phyloP scores from a whole-genome alignment of 2,113 vertebrate species.

The Gracilinanus agilis region DNA sequence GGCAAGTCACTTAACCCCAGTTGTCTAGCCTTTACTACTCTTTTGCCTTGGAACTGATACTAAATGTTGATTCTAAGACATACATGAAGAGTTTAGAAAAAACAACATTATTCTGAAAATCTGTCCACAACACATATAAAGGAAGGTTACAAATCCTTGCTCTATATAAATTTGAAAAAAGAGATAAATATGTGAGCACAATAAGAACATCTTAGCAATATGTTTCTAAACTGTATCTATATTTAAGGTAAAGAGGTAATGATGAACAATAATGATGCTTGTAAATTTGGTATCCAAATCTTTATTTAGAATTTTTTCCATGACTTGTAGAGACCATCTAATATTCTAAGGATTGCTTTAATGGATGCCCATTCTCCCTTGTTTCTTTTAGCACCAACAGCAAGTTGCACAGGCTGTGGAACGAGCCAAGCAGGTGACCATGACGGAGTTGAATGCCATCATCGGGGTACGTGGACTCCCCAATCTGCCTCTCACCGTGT shows the following conservation, averaged over 20 bases:
- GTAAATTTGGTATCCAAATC: background rate
- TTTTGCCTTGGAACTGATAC: too few relatives aligned
- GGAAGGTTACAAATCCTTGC: background rate
- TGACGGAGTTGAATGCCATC: slow-evolving; percentile 99
- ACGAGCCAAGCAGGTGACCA: slow-evolving; percentile 98
- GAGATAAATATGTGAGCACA: background rate
- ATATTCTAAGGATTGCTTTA: fast-evolving
- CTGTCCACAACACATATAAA: background rate
- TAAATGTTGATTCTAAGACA: too few relatives aligned
- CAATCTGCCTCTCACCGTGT: slow-evolving; percentile 99
- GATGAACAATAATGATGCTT: background rate
- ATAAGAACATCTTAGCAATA: background rate
- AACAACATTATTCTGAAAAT: background rate
- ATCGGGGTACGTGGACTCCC: slow-evolving; percentile 99
- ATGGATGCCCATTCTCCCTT: fast-evolving
- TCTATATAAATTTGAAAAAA: background rate
- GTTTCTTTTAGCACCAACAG: slow-evolving; percentile 93
- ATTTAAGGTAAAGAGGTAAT: background rate
- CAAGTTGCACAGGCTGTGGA: slow-evolving; percentile 99
- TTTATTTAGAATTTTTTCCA: background rate
- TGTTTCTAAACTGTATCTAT: background rate
- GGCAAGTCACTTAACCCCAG: too few relatives aligned
- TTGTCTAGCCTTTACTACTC: too few relatives aligned
- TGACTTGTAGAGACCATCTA: fast-evolving
- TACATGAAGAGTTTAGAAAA: too few relatives aligned